Percentiles rank a stretch among this genome's conserved stretches.
These are phyloP conservation scores for Ctenosaura bakeri DNA, from an alignment of 2,797 vertebrate genomes.

Conservation along the genomic window DNA sequence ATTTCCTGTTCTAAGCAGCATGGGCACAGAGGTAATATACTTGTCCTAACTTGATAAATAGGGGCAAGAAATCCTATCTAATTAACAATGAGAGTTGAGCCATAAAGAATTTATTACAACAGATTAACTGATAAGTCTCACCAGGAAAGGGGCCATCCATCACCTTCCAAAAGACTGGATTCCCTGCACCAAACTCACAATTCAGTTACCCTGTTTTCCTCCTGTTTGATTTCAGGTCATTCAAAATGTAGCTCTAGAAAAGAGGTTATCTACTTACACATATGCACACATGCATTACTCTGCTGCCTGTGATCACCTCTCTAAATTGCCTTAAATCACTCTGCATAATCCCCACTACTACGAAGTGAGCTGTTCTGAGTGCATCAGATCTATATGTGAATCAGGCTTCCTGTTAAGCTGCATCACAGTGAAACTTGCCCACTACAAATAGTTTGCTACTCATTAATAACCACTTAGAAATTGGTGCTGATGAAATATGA, in stretches of 20 bases:
- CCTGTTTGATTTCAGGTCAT: slow-evolving; percentile 32
- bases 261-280: not conserved
- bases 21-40: slow-evolving; percentile 54
- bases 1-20: slow-evolving; percentile 57
- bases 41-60: slow-evolving; percentile 75
- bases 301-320: not conserved
- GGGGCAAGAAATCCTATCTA: slow-evolving; percentile 74
- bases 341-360: not conserved
- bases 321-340: not conserved
- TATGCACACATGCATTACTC: not conserved
- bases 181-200: slow-evolving; percentile 56
- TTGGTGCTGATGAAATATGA: not conserved
- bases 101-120: slow-evolving; percentile 78
- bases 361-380: not conserved
- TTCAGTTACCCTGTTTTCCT: slow-evolving; percentile 51
- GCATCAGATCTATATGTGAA: too few species aligned
- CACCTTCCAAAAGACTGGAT: slow-evolving; percentile 60
- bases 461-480: not conserved
- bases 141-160: slow-evolving; percentile 68
- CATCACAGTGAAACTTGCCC: not conserved
- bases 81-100: slow-evolving; percentile 75
- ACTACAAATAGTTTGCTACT: not conserved
- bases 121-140: slow-evolving; percentile 77
- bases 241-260: not conserved
- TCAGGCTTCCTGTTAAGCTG: not conserved